A percentile compares a stretch with the other conserved stretches of the same genome.
Conservation (phyloP, 2,888 invertebrate species). For the Pristionchus japonicus region DNA sequence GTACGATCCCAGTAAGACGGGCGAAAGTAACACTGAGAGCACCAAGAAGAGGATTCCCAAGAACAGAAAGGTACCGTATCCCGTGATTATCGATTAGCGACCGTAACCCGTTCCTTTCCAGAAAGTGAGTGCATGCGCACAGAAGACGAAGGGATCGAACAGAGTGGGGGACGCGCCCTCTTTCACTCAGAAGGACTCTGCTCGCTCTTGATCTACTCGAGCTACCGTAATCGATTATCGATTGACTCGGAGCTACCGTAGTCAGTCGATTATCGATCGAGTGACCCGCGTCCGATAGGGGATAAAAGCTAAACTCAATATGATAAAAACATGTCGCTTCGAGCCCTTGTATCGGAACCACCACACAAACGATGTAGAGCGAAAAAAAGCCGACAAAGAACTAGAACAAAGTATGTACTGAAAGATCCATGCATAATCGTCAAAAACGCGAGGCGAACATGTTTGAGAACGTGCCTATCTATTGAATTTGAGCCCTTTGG, state of each 20-base stretch:
- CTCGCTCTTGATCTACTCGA: not conserved
- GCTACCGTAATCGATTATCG: not conserved
- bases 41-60: not conserved
- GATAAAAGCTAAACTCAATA: conserved; percentile 3
- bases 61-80: not conserved
- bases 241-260: not conserved
- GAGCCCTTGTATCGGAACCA: not conserved
- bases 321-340: conserved; percentile 11
- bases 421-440: too few relatives aligned
- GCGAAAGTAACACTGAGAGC: not conserved
- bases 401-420: too few relatives aligned
- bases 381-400: too few relatives aligned
- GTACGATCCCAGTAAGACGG: not conserved
- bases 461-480: too few relatives aligned
- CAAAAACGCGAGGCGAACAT: too few relatives aligned
- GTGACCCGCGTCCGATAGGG: not conserved
- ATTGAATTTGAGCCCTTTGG: too few relatives aligned
- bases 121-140: not conserved
- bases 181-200: not conserved
- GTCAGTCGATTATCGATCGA: too few relatives aligned
- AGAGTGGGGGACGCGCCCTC: not conserved
- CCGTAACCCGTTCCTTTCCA: not conserved
- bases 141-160: not conserved
- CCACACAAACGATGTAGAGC: too few relatives aligned
- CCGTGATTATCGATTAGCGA: not conserved